Conservation (phyloP, 2,888 invertebrate species). For the Cerastis rubricosa region DNA sequence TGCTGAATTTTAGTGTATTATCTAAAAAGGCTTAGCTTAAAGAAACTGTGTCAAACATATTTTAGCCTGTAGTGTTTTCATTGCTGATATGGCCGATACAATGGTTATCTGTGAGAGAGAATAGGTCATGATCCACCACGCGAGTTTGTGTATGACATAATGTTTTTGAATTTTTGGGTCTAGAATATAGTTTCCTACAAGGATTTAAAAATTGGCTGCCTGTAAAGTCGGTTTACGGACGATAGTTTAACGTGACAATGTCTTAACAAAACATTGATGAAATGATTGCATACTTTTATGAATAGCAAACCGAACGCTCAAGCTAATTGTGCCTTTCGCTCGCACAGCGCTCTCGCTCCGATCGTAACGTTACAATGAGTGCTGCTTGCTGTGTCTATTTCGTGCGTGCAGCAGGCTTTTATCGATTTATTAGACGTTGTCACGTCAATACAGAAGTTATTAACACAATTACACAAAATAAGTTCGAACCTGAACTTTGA, state of each 20-base stretch:
- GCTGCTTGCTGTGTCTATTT: no score
- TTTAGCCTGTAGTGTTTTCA: neutral
- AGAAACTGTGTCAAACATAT: neutral
- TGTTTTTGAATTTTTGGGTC: neutral
- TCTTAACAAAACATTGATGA: no score
- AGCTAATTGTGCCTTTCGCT: no score
- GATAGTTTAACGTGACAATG: no score
- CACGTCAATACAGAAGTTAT: neutral
- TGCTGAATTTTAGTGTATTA: neutral
- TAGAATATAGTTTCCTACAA: neutral
- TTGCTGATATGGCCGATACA: neutral
- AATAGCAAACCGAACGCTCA: no score
- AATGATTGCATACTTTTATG: no score
- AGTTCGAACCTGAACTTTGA: neutral
- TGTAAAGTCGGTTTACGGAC: no score
- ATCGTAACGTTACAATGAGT: no score
- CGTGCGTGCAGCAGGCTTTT: no score
- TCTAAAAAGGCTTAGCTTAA: neutral
- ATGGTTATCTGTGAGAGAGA: neutral
- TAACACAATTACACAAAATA: neutral
- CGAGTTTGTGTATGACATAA: neutral
- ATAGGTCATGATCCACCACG: neutral
- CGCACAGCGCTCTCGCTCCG: no score
- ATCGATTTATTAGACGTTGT: no score
- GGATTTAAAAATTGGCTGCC: neutral